Base-by-base conservation (phyloP, 2,113 vertebrate genomes). In the Globicephala melas region DNA sequence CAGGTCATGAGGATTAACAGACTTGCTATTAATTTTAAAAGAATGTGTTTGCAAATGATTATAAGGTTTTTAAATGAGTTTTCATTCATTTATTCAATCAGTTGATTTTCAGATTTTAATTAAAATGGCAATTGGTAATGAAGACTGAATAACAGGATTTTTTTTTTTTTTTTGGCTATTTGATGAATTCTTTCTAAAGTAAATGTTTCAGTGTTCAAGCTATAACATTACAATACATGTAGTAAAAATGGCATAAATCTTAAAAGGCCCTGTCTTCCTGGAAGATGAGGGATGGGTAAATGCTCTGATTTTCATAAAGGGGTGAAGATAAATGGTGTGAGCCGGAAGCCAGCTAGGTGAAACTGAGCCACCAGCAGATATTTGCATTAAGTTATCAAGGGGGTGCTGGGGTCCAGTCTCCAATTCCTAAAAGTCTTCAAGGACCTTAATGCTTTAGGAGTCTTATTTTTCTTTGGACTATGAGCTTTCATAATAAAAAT, bases 61-160 rank as follows among this genome's bases (percentile, higher is more conserved):
- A 31, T 53, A 74, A 83, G 8, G 71, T 53, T 71, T 81, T 38
- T 58, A 38, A 84, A 89, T 47, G 33, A 90, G 13, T 50, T 88
- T 91, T 89, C 83, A 65, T 71, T 88, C 50, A 73, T 36, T 33
- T 41, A 41, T 71, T 91, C n/a, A 67, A 7, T 36, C 71, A 47
- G 60, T 76, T 76, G 50, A 50, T 74, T 95, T 95, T 73, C 85
- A 74, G 10, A 17, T 92, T 90, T 26, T 62, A 41, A 41, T 95
- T 95, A 85, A 77, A 76, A 89, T 81, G 33, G 10, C n/a, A 5
- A 71, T 31, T 58, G 8, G 1, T 77, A 44, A 53, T 65, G 79
- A 88, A 74, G 15, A 79, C 15, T 83, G 60, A 53, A 62, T 80
- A 50, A 41, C 25, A n/a, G 65, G 47, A 6, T 4, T 17, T 31